Evolutionary conservation across 2,797 vertebrate genomes (phyloP).

Genomic region (Alfaro cultratus): DNA sequence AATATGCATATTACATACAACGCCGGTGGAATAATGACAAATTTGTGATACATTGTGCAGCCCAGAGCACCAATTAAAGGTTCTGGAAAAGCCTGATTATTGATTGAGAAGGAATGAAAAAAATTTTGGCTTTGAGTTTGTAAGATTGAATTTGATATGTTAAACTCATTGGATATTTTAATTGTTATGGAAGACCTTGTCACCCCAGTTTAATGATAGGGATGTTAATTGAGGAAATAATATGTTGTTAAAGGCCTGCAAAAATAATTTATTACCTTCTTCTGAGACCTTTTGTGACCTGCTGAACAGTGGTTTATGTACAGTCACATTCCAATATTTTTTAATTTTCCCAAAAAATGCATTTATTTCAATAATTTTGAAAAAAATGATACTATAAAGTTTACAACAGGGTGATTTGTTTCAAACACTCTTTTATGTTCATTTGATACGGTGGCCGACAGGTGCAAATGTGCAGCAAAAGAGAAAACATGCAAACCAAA

Average conservation of each 20-base stretch:
- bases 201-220: background rate
- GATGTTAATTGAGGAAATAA: background rate
- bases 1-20: background rate
- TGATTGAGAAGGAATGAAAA: background rate
- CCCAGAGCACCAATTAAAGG: background rate
- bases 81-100: background rate
- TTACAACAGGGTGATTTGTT: background rate
- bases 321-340: background rate
- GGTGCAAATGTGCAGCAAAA: too few species aligned
- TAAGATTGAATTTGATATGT: background rate
- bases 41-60: background rate
- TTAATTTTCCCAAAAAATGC: background rate
- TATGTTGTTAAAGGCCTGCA: background rate
- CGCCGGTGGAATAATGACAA: background rate
- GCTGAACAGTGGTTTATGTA: background rate
- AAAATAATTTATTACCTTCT: background rate
- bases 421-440: background rate
- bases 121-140: background rate
- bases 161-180: background rate
- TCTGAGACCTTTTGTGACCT: background rate
- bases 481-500: too few species aligned
- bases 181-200: background rate
- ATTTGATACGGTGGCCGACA: too few species aligned
- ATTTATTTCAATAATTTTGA: background rate
- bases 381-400: background rate